Percentiles rank a stretch among this genome's conserved stretches.
These are phyloP conservation scores for Heliconius hortense DNA, from an alignment of 2,888 invertebrate genomes.

Conservation along the genomic window DNA sequence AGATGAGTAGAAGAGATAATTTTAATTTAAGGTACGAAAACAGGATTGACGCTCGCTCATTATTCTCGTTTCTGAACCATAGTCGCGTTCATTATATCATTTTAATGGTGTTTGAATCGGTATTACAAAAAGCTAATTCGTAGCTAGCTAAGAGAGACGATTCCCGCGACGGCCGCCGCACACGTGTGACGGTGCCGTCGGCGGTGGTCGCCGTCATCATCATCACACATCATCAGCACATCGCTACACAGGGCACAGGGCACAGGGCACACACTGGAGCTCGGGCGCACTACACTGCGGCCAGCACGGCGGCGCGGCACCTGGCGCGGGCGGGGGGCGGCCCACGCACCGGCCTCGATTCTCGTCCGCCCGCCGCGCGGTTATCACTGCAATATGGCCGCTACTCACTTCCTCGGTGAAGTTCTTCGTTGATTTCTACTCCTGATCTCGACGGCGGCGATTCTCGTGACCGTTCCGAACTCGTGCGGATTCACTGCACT, in stretches of 20 bases:
- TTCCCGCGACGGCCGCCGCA: conserved; percentile 58
- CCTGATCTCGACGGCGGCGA: conserved; percentile 81
- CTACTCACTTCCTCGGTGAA: conserved; percentile 83
- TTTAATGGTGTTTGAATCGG: conserved; percentile 39
- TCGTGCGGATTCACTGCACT: conserved; percentile 82
- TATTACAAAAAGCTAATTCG: conserved; percentile 58
- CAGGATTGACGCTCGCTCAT: background rate
- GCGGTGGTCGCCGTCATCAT: conserved; percentile 35
- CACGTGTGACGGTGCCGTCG: conserved; percentile 67
- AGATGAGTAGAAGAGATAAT: conserved; percentile 6
- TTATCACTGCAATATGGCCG: conserved; percentile 83
- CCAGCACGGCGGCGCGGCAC: conserved; percentile 84
- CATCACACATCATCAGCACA: conserved; percentile 36
- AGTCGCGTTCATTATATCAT: conserved; percentile 17
- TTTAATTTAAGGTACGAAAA: background rate
- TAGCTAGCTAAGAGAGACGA: conserved; percentile 59
- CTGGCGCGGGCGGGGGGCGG: conserved; percentile 81
- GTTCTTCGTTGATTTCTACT: conserved; percentile 82
- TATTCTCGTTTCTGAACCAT: background rate
- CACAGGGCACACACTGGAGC: conserved; percentile 69
- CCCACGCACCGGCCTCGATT: conserved; percentile 83
- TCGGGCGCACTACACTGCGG: conserved; percentile 75
- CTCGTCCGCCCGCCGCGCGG: conserved; percentile 83
- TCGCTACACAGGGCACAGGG: conserved; percentile 70
- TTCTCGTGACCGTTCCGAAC: conserved; percentile 80